Evolutionary conservation across 2,113 vertebrate genomes (phyloP).

Genomic region (Condylura cristata): DNA sequence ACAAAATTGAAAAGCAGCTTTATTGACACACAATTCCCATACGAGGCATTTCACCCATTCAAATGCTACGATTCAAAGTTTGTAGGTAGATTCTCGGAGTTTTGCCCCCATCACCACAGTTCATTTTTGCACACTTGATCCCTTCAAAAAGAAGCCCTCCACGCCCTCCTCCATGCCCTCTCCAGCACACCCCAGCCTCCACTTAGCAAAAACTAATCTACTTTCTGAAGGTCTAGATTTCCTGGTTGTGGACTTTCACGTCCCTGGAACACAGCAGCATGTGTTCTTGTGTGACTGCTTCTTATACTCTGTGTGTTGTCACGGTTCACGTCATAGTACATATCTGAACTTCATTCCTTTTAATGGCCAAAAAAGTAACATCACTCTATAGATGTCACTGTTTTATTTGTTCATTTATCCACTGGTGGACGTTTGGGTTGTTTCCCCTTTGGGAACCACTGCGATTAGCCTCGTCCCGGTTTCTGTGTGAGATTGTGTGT

Average conservation of each 20-base stretch:
- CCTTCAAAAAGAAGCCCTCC: background rate
- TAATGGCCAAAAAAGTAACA: background rate
- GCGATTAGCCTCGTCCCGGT: background rate
- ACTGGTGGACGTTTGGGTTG: background rate
- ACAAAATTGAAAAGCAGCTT: background rate
- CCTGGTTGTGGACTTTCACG: background rate
- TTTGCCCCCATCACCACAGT: background rate
- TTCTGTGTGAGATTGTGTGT: background rate
- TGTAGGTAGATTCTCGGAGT: background rate
- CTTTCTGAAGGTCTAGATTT: background rate
- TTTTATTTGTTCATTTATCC: background rate
- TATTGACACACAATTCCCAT: background rate
- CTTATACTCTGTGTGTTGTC: background rate
- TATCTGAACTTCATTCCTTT: background rate
- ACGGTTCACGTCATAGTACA: fast-evolving
- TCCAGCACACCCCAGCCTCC: background rate
- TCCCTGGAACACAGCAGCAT: background rate
- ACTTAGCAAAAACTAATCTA: background rate
- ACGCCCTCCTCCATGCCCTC: no score
- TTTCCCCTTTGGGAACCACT: background rate
- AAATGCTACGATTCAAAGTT: background rate
- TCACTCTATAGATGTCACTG: background rate
- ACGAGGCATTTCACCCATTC: background rate
- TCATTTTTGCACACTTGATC: background rate
- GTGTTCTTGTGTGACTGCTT: background rate